Evolutionary conservation across 1,140 invertebrate species (phyloP).

Genomic region (Drosophila willistoni): DNA sequence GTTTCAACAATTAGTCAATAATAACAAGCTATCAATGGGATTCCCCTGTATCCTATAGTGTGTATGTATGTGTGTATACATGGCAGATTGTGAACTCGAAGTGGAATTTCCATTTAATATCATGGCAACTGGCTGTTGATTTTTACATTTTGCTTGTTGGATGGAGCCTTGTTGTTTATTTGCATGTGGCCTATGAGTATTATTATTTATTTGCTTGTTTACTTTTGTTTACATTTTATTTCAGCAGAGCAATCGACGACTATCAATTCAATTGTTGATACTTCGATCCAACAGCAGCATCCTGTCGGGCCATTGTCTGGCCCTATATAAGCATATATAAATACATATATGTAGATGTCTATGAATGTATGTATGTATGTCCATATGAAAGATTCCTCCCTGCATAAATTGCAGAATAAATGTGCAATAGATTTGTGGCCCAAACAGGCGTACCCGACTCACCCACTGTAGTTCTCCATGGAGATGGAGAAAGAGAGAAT

Average conservation of each 20-base stretch:
- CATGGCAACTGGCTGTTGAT: slow-evolving; percentile 39
- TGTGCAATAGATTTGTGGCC: slow-evolving; percentile 37
- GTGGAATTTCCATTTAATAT: slow-evolving; percentile 29
- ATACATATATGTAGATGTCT: not conserved
- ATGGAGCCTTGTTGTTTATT: slow-evolving; percentile 35
- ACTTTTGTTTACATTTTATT: slow-evolving; percentile 46
- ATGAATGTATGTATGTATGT: not conserved
- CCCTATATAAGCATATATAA: no score
- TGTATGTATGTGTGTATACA: not conserved
- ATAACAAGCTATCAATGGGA: slow-evolving; percentile 26
- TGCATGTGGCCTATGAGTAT: slow-evolving; percentile 2
- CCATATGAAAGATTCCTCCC: slow-evolving; percentile 24
- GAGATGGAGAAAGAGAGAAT: slow-evolving; percentile 45
- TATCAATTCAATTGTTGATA: slow-evolving; percentile 27
- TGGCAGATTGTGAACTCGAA: not conserved
- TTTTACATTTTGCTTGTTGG: slow-evolving; percentile 39
- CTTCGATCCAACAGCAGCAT: slow-evolving; percentile 13
- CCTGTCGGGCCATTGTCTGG: slow-evolving; percentile 1
- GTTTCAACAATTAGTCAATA: slow-evolving; percentile 36
- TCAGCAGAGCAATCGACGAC: slow-evolving; percentile 26
- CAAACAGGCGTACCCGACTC: not conserved
- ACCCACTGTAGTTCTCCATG: slow-evolving; percentile 37
- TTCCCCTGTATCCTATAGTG: not conserved
- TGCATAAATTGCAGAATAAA: slow-evolving; percentile 59
- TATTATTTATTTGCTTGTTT: slow-evolving; percentile 28